Evolutionary conservation across 1,140 invertebrate species (phyloP), one percentile per base, ranked within the genome.

Genomic region (Planococcus citri): DNA sequence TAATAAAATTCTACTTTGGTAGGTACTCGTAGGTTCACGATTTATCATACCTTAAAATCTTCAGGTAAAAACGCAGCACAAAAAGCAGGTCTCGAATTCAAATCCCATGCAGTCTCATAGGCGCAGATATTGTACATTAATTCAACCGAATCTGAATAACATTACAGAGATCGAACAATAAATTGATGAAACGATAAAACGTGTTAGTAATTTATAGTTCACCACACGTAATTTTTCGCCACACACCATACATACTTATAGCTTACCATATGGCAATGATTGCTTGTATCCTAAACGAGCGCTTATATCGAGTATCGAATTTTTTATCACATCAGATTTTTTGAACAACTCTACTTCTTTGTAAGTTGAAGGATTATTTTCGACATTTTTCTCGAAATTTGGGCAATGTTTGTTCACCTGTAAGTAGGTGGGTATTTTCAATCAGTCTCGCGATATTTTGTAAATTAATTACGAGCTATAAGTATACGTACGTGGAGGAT

Each of bases 141-240:
- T 9, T 17, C 17, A 51, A 51, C n/a, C 6, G 41, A 51, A 51
- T 51, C 41, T 51, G 41, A 51, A 51, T 72, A 73, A 72, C 71
- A 73, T 14, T 70, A 25, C 1, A 70, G 64, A 20, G 69, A 87
- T 87, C 10, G 89, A 84, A 74, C 87, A 86, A 73, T 91, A 86
- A 75, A 85, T 90, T 20, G 87, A 84, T 76, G 90, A 91, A 73
- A 86, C 81, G 58, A 89, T 85, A n/a, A n/a, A n/a, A n/a, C n/a
- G n/a, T n/a, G n/a, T n/a, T n/a, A n/a, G n/a, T n/a, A n/a, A n/a
- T n/a, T n/a, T n/a, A n/a, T n/a, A n/a, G n/a, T n/a, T n/a, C n/a
- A n/a, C n/a, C n/a, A n/a, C n/a, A n/a, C n/a, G n/a, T n/a, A n/a
- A n/a, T n/a, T n/a, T n/a, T n/a, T n/a, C n/a, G n/a, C n/a, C n/a